phyloP scores from a whole-genome alignment of 1,140 invertebrate species.

The Dendroctonus valens region DNA sequence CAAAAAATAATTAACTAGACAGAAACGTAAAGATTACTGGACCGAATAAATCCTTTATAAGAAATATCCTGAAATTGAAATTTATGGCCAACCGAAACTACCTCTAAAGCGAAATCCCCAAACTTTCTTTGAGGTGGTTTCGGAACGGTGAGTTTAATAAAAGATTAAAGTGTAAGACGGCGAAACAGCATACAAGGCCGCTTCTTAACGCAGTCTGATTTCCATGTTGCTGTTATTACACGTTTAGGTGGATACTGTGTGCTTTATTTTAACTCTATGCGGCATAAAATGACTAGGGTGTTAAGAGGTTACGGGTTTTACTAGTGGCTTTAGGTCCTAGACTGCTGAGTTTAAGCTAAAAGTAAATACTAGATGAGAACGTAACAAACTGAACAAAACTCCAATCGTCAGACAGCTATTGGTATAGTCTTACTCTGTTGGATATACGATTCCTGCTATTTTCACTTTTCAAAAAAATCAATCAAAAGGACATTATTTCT shows the following conservation, averaged over 20 bases:
- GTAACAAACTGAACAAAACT: too few species aligned
- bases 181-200: constrained; percentile 6
- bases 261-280: constrained; percentile 19
- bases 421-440: too few species aligned
- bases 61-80: too few species aligned
- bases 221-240: constrained; percentile 28
- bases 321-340: neutral
- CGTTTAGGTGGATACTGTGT: constrained; percentile 18
- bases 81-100: too few species aligned
- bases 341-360: neutral
- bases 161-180: constrained; percentile 9
- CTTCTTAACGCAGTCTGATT: constrained; percentile 23
- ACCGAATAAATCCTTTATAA: too few species aligned
- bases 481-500: too few species aligned
- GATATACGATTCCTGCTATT: too few species aligned
- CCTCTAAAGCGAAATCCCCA: neutral
- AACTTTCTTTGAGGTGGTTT: constrained; percentile 10
- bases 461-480: too few species aligned
- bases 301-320: constrained; percentile 17
- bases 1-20: too few species aligned
- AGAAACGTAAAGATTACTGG: too few species aligned
- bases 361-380: too few species aligned
- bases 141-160: constrained; percentile 17
- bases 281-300: constrained; percentile 16
- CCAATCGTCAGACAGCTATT: too few species aligned